Evolutionary conservation across 2,888 invertebrate genomes (phyloP).

Genomic region (Phalera bucephala): DNA sequence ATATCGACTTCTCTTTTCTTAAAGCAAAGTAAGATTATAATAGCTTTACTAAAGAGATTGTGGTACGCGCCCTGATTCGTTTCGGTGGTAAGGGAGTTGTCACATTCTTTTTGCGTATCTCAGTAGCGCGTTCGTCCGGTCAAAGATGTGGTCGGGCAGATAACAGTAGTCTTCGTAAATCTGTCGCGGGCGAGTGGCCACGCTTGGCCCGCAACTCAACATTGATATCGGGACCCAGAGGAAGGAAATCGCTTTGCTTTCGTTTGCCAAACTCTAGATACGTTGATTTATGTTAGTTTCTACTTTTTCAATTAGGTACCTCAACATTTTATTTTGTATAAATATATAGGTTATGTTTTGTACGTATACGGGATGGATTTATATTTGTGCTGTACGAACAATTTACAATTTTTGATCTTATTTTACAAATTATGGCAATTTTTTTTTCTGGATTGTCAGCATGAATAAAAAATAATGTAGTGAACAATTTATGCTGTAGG

Average conservation of each 20-base stretch:
- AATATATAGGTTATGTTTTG: too few species aligned
- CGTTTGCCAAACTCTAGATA: slow-evolving; percentile 42
- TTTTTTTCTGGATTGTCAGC: too few species aligned
- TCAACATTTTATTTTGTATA: not conserved
- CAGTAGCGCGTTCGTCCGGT: slow-evolving; percentile 33
- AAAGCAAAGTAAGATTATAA: too few species aligned
- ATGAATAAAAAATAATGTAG: too few species aligned
- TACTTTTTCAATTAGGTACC: slow-evolving; percentile 1
- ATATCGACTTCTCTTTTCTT: too few species aligned
- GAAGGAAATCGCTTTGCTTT: slow-evolving; percentile 34
- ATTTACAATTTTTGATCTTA: too few species aligned
- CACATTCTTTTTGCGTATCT: slow-evolving; percentile 36
- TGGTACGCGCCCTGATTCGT: slow-evolving; percentile 3
- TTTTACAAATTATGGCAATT: too few species aligned
- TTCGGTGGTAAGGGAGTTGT: slow-evolving; percentile 26
- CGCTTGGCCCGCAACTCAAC: slow-evolving; percentile 33
- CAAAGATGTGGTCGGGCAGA: slow-evolving; percentile 44
- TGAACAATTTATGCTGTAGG: too few species aligned
- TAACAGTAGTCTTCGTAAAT: slow-evolving; percentile 60
- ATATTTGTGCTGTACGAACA: too few species aligned
- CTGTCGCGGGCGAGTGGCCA: slow-evolving; percentile 44
- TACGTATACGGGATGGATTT: too few species aligned
- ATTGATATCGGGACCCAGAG: slow-evolving; percentile 38
- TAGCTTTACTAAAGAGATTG: too few species aligned
- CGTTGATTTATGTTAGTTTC: slow-evolving; percentile 49